phyloP scores from a whole-genome alignment of 2,797 vertebrate genomes.

The Oreochromis mossambicus region DNA sequence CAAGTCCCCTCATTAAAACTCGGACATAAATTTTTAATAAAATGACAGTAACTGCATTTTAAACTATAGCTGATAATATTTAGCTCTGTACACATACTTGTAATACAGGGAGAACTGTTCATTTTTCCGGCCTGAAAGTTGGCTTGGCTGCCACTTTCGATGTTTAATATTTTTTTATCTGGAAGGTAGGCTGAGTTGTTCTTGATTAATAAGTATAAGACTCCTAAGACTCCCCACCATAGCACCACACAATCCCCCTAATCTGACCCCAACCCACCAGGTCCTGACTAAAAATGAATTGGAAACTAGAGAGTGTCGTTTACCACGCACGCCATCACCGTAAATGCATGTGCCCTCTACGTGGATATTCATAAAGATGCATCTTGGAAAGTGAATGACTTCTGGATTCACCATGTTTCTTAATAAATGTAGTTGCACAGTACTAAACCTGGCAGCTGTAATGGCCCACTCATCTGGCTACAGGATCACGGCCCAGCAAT shows the following conservation, averaged over 20 bases:
- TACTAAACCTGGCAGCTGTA: neutral
- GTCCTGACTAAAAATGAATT: neutral
- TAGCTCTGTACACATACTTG: neutral
- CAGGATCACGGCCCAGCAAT: conserved; percentile 7
- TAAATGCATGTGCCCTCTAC: neutral
- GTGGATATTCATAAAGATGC: neutral
- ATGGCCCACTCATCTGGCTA: neutral
- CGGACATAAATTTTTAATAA: neutral
- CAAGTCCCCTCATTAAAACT: neutral
- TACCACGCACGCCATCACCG: neutral
- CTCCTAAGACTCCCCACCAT: neutral
- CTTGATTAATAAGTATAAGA: neutral
- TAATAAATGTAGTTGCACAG: neutral
- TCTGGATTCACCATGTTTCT: neutral
- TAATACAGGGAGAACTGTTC: neutral
- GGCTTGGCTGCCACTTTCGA: neutral
- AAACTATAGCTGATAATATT: neutral
- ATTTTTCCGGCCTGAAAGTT: neutral
- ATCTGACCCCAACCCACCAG: neutral
- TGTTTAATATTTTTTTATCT: neutral
- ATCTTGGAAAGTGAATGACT: neutral
- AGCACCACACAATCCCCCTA: neutral
- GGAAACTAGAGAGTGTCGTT: neutral
- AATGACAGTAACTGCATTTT: neutral
- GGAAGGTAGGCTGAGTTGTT: neutral